phyloP scores from a whole-genome alignment of 2,888 invertebrate genomes.

The Scaptomyza polygonia region DNA sequence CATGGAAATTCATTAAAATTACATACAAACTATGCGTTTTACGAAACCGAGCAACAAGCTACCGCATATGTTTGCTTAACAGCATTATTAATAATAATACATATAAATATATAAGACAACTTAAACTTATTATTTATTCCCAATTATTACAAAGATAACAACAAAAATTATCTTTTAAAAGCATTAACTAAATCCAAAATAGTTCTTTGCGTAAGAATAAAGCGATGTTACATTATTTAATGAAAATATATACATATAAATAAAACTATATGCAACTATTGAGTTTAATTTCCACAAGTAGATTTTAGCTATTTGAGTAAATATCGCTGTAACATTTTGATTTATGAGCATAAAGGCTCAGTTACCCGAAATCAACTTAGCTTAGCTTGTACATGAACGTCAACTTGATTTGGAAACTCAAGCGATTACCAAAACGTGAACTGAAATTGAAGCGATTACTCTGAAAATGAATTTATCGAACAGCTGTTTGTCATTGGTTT shows the following conservation, averaged over 20 bases:
- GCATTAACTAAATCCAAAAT: constrained; percentile 78
- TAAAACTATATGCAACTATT: constrained; percentile 44
- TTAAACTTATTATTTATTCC: constrained; percentile 74
- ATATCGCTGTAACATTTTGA: too few species aligned
- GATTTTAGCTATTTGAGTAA: too few species aligned
- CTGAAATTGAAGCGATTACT: too few species aligned
- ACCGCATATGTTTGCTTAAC: constrained; percentile 54
- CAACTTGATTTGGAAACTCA: too few species aligned
- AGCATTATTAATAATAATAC: constrained; percentile 51
- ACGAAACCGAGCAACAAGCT: constrained; percentile 32
- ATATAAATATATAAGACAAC: constrained; percentile 69
- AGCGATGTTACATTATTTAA: constrained; percentile 85
- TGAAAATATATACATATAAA: constrained; percentile 83
- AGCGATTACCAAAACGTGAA: too few species aligned
- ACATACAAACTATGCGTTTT: constrained; percentile 47
- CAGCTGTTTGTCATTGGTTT: too few species aligned
- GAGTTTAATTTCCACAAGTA: constrained; percentile 27
- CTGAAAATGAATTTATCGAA: too few species aligned
- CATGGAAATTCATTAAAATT: constrained; percentile 39
- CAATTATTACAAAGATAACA: constrained; percentile 71
- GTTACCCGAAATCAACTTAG: too few species aligned
- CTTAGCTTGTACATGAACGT: too few species aligned
- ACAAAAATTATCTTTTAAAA: constrained; percentile 68
- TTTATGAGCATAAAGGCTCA: too few species aligned
- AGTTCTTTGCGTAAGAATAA: constrained; percentile 85